Evolutionary conservation across 2,113 vertebrate species (phyloP).

Genomic region (Bombycilla garrulus): DNA sequence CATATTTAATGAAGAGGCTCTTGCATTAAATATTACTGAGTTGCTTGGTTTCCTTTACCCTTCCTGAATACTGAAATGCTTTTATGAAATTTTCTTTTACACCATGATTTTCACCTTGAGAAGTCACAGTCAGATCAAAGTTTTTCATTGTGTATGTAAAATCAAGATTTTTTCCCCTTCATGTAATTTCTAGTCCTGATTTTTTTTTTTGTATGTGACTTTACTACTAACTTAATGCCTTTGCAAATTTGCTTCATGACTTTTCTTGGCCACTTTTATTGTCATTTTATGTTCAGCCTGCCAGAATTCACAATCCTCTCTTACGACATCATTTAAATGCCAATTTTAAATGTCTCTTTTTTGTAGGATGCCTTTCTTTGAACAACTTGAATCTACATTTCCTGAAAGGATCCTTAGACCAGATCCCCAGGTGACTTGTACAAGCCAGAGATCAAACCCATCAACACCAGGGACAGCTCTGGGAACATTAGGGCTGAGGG

Average conservation of each 20-base stretch:
- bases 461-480: background rate
- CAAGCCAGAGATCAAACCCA: background rate
- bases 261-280: background rate
- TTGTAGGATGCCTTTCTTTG: background rate
- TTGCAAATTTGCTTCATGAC: background rate
- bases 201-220: background rate
- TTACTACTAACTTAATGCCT: accelerated
- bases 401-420: background rate
- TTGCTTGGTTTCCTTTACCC: background rate
- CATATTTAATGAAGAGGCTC: background rate
- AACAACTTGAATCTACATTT: background rate
- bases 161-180: background rate
- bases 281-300: background rate
- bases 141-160: background rate
- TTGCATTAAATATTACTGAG: background rate
- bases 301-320: background rate
- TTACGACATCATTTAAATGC: background rate
- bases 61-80: background rate
- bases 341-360: background rate
- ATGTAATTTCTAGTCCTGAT: background rate
- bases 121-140: background rate
- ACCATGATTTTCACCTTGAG: background rate
- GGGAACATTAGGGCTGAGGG: background rate
- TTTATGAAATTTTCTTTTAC: background rate
- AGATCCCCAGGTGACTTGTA: background rate